Base-by-base conservation (phyloP, 2,888 invertebrate genomes). In the Lithodes maja region DNA sequence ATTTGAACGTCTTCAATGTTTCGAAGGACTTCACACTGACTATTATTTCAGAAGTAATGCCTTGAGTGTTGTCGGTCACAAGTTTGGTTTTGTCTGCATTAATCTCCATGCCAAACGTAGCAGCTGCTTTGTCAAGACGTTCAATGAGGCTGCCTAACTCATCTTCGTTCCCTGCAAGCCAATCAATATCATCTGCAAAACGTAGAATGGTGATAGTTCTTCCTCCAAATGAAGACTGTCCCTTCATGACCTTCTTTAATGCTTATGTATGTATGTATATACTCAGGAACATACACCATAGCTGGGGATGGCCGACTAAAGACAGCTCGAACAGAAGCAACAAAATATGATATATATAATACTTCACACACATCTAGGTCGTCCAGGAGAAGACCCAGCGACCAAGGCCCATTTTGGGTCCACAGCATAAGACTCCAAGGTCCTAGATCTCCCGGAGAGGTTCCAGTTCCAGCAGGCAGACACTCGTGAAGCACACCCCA, bases 31-130 rank as follows among this genome's bases (percentile, higher is more conserved):
- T 68, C 1, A 3, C 54, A 3, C n/a, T 61, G 33, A 68, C 49
- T 50, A 3, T 82, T 68, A 69, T 68, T 9, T 82, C 69, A 5
- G 82, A 7, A 33, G 5, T 82, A 49, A 82, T 82, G 69, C 82
- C 82, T 68, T 82, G 82, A 9, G 82, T 3, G 17, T 69, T 82
- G 68, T 82, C 68, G 33, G 82, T 82, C 82, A 82, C 33, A 12
- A 82, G 3, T n/a, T 50, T 82, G 3, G 61, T 68, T 50, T 82
- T 82, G 61, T 82, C 69, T 5, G 17, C 50, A 68, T n/a, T 82
- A 12, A 61, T 82, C 69, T 82, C 68, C 69, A 82, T 82, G 17
- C 82, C 82, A 17, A 68, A 68, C 1, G 81, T 55, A 54, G n/a
- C 3, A 17, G 81, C n/a, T 54, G 17, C 53, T 81, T 81, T n/a